Percentiles rank a stretch among this genome's conserved stretches.
phyloP scores from a whole-genome alignment of 2,797 vertebrate genomes.

The Avahi laniger region DNA sequence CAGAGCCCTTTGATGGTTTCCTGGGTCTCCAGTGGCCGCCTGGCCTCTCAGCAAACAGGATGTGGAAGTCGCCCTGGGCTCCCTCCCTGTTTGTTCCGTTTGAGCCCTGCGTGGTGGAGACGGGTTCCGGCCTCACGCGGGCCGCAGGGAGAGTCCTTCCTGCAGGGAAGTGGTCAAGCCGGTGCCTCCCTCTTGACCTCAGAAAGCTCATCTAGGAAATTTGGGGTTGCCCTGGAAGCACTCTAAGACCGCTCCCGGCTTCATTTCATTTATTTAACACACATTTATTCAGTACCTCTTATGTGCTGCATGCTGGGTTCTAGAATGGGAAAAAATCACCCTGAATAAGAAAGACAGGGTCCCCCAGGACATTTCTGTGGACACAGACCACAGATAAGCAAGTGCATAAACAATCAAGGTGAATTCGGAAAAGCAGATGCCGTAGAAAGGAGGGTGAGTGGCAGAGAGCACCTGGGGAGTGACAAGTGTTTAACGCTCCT shows the following conservation, averaged over 20 bases:
- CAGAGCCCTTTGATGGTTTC: neutral
- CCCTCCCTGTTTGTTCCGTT: neutral
- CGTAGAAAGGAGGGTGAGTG: accelerated
- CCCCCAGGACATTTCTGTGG: accelerated
- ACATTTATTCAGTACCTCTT: no score
- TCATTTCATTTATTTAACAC: accelerated
- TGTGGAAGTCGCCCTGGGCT: neutral
- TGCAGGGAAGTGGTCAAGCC: neutral
- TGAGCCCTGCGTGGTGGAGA: neutral
- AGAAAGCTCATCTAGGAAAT: neutral
- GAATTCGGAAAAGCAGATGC: accelerated
- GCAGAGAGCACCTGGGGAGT: neutral
- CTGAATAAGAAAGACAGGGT: no score
- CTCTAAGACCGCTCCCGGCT: accelerated
- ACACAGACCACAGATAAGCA: neutral
- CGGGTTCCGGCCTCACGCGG: neutral
- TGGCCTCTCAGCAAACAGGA: neutral
- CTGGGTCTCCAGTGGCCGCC: neutral
- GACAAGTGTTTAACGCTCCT: neutral
- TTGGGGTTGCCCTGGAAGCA: accelerated
- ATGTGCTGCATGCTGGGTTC: accelerated
- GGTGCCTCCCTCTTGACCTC: neutral
- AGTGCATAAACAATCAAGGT: accelerated
- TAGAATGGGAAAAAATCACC: neutral
- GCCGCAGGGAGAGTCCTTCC: neutral